Base-by-base conservation (phyloP, 2,113 vertebrate genomes). In the Leucoraja erinaceus region DNA sequence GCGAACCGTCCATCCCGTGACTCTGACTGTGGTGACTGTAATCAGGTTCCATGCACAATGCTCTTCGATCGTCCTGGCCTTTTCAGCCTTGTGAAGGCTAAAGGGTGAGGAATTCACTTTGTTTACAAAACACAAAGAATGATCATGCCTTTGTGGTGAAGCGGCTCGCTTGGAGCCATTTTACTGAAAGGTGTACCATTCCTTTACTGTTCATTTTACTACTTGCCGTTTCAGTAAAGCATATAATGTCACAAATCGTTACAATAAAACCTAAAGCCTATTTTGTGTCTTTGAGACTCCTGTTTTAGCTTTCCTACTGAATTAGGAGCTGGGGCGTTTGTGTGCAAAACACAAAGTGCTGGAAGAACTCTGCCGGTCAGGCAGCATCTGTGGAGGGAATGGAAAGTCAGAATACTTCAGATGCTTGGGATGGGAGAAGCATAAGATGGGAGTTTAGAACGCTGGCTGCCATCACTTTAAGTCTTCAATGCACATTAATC, bases 121-220 rank as follows among this genome's bases (percentile, higher is more conserved):
- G 83, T 88, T 88, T 63, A 88, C 59, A 88, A 88, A 66, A 63
- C 59, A 5, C 56, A 31, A 88, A 88, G 59, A 88, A 88, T 63
- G 28, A 88, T 31, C 59, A 1, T 16, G 83, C 59, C 83, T 88
- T 88, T 63, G n/a, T 88, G 59, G 61, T 1, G 59, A n/a, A 88
- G 83, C 14, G 1, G 59, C 61, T 88, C 59, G 31, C 28, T 88
- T 88, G 61, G 0, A 61, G n/a, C 83, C 59, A 31, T 47, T 47
- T 88, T 88, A 31, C 14, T 31, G 63, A 63, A 63, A 88, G n/a
- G 31, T 31, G 56, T 88, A 11, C 16, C 2, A 63, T 63, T 5
- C 70, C 5, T 86, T 61, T 86, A 61, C 81, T n/a, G 54, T 84
- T 86, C 61, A 86, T 63, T 86, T 86, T 86, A 88, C 59, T 31